These are phyloP conservation scores for Diaphora mendica DNA, from an alignment of 2,888 invertebrate species.

Conservation along the genomic window DNA sequence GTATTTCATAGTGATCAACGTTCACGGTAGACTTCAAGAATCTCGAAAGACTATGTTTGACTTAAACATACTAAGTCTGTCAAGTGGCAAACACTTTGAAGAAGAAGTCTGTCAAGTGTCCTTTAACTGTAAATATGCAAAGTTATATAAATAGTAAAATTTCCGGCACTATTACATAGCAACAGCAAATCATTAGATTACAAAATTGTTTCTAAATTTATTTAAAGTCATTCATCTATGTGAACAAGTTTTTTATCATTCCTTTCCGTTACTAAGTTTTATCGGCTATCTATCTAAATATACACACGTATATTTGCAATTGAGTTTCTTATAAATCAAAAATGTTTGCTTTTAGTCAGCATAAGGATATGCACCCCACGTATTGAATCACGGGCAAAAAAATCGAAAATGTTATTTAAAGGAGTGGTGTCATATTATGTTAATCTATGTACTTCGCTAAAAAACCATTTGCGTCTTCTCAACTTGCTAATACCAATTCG, in stretches of 20 bases:
- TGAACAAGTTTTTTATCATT: conserved; percentile 1
- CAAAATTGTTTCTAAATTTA: not conserved
- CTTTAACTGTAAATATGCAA: not conserved
- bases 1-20: conserved; percentile 55
- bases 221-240: not conserved
- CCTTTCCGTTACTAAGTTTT: not conserved
- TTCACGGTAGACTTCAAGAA: conserved; percentile 20
- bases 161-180: not conserved
- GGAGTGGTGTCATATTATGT: conserved; percentile 18
- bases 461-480: conserved; percentile 25
- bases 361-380: conserved; percentile 1
- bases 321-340: conserved; percentile 1
- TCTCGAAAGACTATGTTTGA: not conserved
- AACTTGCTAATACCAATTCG: conserved; percentile 37
- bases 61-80: not conserved
- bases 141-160: not conserved
- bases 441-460: conserved; percentile 23
- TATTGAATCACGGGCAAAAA: conserved; percentile 24
- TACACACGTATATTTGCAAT: not conserved
- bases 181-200: not conserved
- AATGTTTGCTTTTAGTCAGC: conserved; percentile 10
- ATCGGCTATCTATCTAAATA: not conserved
- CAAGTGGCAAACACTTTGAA: no score
- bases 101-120: not conserved
- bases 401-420: conserved; percentile 9